Base-by-base conservation (phyloP, 1,140 invertebrate species). In the Monomorium pharaonis region DNA sequence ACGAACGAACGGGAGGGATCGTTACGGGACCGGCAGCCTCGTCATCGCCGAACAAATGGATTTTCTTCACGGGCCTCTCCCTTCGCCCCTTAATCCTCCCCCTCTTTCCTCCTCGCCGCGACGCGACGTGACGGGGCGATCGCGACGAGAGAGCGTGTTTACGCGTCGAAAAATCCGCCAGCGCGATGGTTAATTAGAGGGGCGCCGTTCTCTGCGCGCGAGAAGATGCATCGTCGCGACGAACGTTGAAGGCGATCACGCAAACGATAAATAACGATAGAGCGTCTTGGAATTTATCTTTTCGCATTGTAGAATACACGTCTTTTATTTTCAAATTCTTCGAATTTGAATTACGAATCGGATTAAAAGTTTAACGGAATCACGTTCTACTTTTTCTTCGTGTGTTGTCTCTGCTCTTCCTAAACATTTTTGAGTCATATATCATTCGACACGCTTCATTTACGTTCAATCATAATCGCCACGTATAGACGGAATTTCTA, bases 41-140 rank as follows among this genome's bases (percentile, higher is more conserved):
- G 89, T 90, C 89, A 90, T 90, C 89, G 86, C 72, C 65, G 89
- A 78, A 90, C 89, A 90, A 90, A 90, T 90, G 89, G 89, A 90
- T 90, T 90, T 90, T 76, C 89, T 83, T 90, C 89, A 72, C 74
- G 74, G 89, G 65, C n/a, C n/a, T n/a, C n/a, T 60, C 81, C 77
- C 44, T 49, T 37, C 12, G 18, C 30, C 81, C 42, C 21, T 69
- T 85, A 27, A 24, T 76, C 33, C n/a, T 74, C 47, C 78, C 69
- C 37, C 62, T n/a, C 62, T 74, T 33, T 67, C 69, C 37, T 51
- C 16, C 62, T 16, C 47, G 10, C 63, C 18, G 27, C 56, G 24
- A 14, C 4, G 74, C 21, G 37, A 74, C 21, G 21, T 42, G 49
- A 10, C 49, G 67, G 24, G 72, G 37, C 60, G 75, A 62, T 16